Conservation (phyloP, 2,888 invertebrate species). For the Aphelenchoides bicaudatus region DNA sequence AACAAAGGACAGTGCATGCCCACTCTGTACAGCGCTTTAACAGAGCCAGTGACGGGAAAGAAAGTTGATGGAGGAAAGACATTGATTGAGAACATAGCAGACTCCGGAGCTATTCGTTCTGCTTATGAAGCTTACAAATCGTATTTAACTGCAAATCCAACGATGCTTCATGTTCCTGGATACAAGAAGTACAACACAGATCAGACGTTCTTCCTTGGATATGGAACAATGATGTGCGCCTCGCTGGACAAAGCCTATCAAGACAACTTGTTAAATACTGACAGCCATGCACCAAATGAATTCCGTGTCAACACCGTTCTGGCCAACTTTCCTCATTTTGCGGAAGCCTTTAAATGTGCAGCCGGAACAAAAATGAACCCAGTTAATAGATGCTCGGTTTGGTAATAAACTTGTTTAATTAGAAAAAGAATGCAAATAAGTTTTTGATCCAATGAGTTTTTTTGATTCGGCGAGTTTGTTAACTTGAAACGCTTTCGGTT, state of each 20-base stretch:
- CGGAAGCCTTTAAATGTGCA: slow-evolving; percentile 16
- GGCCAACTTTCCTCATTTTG: slow-evolving; percentile 17
- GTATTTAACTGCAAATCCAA: slow-evolving; percentile 22
- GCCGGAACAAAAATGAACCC: slow-evolving; percentile 11
- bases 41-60: not conserved
- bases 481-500: too few species aligned
- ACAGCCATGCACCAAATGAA: too few species aligned
- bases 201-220: slow-evolving; percentile 63
- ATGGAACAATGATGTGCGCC: too few species aligned
- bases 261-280: too few species aligned
- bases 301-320: slow-evolving; percentile 16
- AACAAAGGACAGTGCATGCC: not conserved
- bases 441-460: too few species aligned
- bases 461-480: too few species aligned
- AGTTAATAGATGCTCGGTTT: not conserved
- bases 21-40: not conserved
- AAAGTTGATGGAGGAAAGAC: slow-evolving; percentile 63
- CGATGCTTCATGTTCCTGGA: slow-evolving; percentile 38
- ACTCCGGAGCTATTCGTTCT: slow-evolving; percentile 65
- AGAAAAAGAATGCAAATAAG: too few species aligned
- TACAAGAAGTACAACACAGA: slow-evolving; percentile 56
- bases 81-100: slow-evolving; percentile 65
- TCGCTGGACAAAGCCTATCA: too few species aligned
- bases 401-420: too few species aligned
- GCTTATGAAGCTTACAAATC: slow-evolving; percentile 57